Conservation (phyloP, 1,140 invertebrate genomes). For the Limonius californicus region DNA sequence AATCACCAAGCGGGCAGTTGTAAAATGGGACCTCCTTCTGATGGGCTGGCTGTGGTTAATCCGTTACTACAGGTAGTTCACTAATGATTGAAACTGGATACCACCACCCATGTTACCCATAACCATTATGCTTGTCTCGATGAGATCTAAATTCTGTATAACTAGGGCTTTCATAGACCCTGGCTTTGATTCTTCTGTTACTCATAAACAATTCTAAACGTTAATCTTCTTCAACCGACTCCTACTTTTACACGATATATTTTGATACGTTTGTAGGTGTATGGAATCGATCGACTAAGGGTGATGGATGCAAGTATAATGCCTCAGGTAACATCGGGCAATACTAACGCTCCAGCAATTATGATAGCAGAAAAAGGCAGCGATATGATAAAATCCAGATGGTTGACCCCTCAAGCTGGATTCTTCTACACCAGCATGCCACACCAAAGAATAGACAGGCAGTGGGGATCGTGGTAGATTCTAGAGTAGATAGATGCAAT, state of each 20-base stretch:
- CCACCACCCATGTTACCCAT: too few species aligned
- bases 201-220: too few species aligned
- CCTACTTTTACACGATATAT: too few species aligned
- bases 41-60: slow-evolving; percentile 69
- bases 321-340: slow-evolving; percentile 71
- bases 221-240: too few species aligned
- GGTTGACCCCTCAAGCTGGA: slow-evolving; percentile 48
- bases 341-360: slow-evolving; percentile 76
- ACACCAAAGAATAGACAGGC: slow-evolving; percentile 41
- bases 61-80: slow-evolving; percentile 54
- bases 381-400: slow-evolving; percentile 72
- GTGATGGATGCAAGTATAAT: slow-evolving; percentile 78
- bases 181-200: neutral
- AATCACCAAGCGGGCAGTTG: slow-evolving; percentile 84
- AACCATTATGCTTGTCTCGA: too few species aligned
- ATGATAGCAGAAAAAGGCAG: slow-evolving; percentile 83
- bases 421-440: slow-evolving; percentile 38
- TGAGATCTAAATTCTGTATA: too few species aligned
- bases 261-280: slow-evolving; percentile 57
- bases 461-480: slow-evolving; percentile 39
- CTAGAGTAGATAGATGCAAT: too few species aligned
- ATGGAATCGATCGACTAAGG: slow-evolving; percentile 66
- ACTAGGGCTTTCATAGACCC: too few species aligned
- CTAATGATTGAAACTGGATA: too few species aligned
- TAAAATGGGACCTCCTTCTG: slow-evolving; percentile 69